Evolutionary conservation across 2,888 invertebrate species (phyloP), one percentile per base, ranked within the genome.

Genomic region (Peribatodes rhomboidaria): DNA sequence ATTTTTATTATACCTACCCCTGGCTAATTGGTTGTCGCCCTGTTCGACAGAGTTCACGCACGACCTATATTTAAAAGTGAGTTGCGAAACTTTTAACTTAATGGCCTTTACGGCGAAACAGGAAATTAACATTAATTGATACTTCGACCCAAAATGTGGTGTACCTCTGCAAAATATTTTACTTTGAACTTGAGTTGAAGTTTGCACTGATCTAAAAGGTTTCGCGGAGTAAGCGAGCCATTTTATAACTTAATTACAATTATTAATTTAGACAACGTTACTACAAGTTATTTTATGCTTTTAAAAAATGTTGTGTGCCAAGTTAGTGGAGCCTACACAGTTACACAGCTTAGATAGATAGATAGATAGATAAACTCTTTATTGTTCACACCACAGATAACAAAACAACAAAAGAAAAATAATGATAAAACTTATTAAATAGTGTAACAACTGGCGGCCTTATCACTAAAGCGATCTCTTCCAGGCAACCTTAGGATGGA

Each of bases 41-140:
- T 35, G n/a, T 31, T 54, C 27, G 13, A 11, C 6, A 18, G 42
- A 42, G 42, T 33, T 49, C 54, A 54, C 18, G 46, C 57, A 14
- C 63, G 63, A 58, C 58, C 58, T 58, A 63, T 13, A 58, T 63
- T 54, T 39, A 60, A 55, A 60, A 56, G 37, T 54, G 49, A 58
- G 31, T 20, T 20, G 20, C 49, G 44, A 46, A 63, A 63, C 53
- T 63, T 63, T 63, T 39, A 47, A 54, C 47, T 47, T 54, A 58
- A 63, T 58, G 61, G 55, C 42, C 27, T 58, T 63, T 47, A 52
- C 47, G 52, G 39, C 42, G 42, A 44, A 37, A 53, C 63, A 20
- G 58, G 58, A 63, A 52, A 63, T 63, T 55, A 49, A 55, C 54
- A 31, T 31, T 54, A 54, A 42, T 54, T 54, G 54, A 54, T 54